These are phyloP conservation scores for Amiota minor DNA, from an alignment of 2,888 invertebrate species.

Conservation along the genomic window DNA sequence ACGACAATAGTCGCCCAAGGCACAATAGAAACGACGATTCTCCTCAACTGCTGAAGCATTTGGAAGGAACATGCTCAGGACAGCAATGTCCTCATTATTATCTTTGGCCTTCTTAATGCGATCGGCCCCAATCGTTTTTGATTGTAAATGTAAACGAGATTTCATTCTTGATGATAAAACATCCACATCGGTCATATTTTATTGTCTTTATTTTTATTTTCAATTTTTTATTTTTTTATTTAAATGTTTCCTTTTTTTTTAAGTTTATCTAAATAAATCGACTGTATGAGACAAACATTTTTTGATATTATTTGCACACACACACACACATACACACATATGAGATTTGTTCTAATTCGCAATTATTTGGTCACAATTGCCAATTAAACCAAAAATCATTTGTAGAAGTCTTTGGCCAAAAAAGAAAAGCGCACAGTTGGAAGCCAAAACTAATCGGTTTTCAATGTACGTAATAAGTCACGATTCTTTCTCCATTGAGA, in stretches of 20 bases:
- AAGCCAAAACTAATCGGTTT: not conserved
- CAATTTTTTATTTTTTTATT: constrained; percentile 15
- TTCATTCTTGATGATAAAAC: constrained; percentile 86
- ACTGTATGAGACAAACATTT: not conserved
- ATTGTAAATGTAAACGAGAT: constrained; percentile 81
- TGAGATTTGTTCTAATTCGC: not conserved
- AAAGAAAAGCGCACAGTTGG: not conserved
- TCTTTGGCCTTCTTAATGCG: constrained; percentile 85
- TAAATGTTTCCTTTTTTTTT: constrained; percentile 3
- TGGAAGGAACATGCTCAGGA: constrained; percentile 88
- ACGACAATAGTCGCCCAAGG: constrained; percentile 82
- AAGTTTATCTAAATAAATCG: not conserved
- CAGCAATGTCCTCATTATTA: constrained; percentile 89
- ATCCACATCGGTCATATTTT: constrained; percentile 78
- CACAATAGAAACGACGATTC: constrained; percentile 86
- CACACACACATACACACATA: not conserved
- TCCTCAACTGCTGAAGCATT: constrained; percentile 78
- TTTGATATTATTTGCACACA: constrained; percentile 28
- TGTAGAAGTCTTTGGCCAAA: not conserved
- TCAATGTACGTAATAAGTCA: constrained; percentile 49
- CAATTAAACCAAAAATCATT: constrained; percentile 16
- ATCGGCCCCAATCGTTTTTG: constrained; percentile 88
- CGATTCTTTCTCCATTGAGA: constrained; percentile 38
- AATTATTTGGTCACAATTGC: not conserved
- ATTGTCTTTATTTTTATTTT: constrained; percentile 10